phyloP scores from a whole-genome alignment of 2,888 invertebrate species.

The Lamellibrachia columna region DNA sequence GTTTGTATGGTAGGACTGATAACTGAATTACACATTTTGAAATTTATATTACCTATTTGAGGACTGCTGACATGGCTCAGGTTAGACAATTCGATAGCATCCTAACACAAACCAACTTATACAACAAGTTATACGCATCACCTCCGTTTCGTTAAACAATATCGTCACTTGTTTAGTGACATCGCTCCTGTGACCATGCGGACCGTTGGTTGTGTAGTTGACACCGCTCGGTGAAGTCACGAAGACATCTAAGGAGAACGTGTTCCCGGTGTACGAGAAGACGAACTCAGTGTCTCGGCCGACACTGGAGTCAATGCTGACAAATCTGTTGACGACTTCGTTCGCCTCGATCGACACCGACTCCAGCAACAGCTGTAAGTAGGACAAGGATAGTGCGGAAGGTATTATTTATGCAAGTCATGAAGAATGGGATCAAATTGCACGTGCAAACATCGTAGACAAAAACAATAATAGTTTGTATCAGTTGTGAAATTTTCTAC shows the following conservation, averaged over 20 bases:
- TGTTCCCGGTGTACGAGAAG: neutral
- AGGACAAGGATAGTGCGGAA: too few relatives aligned
- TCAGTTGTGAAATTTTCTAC: too few relatives aligned
- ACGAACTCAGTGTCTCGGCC: neutral
- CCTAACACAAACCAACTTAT: too few relatives aligned
- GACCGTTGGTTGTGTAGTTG: neutral
- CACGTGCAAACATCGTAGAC: too few relatives aligned
- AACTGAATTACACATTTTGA: too few relatives aligned
- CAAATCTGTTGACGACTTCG: neutral
- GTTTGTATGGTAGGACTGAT: too few relatives aligned
- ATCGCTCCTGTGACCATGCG: neutral
- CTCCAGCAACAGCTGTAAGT: neutral
- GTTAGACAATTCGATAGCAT: too few relatives aligned
- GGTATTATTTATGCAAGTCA: too few relatives aligned
- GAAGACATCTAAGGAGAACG: neutral
- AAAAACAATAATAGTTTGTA: too few relatives aligned
- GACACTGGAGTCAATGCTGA: neutral
- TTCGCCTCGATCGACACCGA: neutral
- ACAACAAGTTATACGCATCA: neutral
- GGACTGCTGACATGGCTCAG: too few relatives aligned
- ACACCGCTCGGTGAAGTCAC: neutral
- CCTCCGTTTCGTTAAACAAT: neutral
- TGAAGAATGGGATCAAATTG: too few relatives aligned
- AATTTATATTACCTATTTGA: too few relatives aligned
- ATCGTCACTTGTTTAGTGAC: neutral